Conservation (phyloP, 2,888 invertebrate species). For the Lithosia quadra region DNA sequence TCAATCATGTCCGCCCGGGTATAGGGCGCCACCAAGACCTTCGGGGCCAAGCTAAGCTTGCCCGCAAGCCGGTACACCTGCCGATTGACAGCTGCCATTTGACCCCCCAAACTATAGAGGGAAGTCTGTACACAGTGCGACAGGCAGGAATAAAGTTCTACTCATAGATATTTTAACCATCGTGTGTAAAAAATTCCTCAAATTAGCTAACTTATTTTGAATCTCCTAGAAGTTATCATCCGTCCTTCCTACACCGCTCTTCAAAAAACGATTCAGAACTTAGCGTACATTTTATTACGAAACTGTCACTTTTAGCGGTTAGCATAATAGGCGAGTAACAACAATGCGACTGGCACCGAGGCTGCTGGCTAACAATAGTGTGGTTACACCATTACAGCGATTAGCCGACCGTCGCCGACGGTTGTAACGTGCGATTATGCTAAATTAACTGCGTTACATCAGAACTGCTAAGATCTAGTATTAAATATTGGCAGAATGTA, state of each 20-base stretch:
- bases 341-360: conserved; percentile 9
- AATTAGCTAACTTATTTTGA: neutral
- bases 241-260: neutral
- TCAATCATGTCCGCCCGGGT: neutral
- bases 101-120: neutral
- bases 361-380: conserved; percentile 9
- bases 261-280: neutral
- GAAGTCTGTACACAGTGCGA: neutral
- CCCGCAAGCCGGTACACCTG: neutral
- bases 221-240: neutral
- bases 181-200: neutral
- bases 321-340: neutral
- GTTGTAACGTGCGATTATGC: conserved; percentile 6
- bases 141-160: no score
- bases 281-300: conserved; percentile 3
- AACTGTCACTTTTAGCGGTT: conserved; percentile 5
- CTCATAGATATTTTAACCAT: no score
- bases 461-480: neutral
- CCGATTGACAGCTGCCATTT: neutral
- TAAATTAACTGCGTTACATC: neutral
- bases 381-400: conserved; percentile 9
- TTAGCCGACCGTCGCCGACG: neutral
- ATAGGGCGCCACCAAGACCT: neutral
- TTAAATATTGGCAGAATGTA: neutral
- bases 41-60: neutral